These are phyloP conservation scores for Thyatira batis DNA, from an alignment of 2,888 invertebrate genomes.

Conservation along the genomic window DNA sequence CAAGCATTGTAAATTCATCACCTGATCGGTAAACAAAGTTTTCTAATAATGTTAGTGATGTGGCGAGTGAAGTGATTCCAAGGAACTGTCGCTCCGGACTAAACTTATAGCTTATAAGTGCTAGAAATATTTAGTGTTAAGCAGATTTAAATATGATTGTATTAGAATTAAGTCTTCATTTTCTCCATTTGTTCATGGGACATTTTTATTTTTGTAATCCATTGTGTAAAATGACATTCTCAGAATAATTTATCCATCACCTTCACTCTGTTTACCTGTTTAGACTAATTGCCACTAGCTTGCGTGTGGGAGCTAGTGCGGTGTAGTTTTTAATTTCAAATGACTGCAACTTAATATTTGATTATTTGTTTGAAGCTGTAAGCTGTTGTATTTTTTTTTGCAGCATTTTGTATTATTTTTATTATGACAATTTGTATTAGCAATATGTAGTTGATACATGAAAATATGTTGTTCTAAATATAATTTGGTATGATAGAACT, in stretches of 20 bases:
- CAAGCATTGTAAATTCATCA: slow-evolving; percentile 63
- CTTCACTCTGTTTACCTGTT: slow-evolving; percentile 16
- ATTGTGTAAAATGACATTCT: slow-evolving; percentile 42
- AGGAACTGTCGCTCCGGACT: slow-evolving; percentile 72
- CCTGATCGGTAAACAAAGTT: slow-evolving; percentile 66
- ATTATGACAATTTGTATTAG: slow-evolving; percentile 56
- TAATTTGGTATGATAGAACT: slow-evolving; percentile 77
- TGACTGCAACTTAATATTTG: slow-evolving; percentile 36
- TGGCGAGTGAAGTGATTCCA: slow-evolving; percentile 72
- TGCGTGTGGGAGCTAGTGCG: slow-evolving; percentile 40
- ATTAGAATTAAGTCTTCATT: slow-evolving; percentile 64
- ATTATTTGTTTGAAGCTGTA: slow-evolving; percentile 49
- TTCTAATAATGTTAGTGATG: slow-evolving; percentile 65
- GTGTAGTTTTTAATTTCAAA: slow-evolving; percentile 44
- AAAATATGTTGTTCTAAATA: slow-evolving; percentile 62
- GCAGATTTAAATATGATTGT: slow-evolving; percentile 77
- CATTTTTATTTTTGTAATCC: slow-evolving; percentile 60
- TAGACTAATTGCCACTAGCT: slow-evolving; percentile 8
- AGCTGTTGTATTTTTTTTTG: slow-evolving; percentile 64
- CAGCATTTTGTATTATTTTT: slow-evolving; percentile 69
- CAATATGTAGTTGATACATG: slow-evolving; percentile 42
- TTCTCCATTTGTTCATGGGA: slow-evolving; percentile 65
- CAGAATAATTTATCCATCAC: slow-evolving; percentile 50
- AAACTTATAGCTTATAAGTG: slow-evolving; percentile 67
- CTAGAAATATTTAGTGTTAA: slow-evolving; percentile 70